Evolutionary conservation across 2,113 vertebrate genomes (phyloP).

Genomic region (Capreolus pygargus): DNA sequence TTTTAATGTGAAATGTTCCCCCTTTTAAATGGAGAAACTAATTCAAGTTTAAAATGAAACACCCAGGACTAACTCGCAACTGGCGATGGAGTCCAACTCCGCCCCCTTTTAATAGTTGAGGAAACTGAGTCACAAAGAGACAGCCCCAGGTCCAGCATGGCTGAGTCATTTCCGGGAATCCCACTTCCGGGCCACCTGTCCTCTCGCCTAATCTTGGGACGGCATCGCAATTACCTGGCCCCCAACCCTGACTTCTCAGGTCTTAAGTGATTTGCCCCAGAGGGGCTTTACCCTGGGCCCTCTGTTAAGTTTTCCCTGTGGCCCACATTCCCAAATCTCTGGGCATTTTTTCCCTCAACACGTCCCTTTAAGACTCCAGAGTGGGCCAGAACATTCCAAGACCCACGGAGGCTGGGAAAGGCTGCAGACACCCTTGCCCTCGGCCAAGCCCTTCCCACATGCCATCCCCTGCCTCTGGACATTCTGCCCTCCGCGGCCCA

Average conservation of each 20-base stretch:
- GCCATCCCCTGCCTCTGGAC: constrained; percentile 38
- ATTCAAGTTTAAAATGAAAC: neutral
- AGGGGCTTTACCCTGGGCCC: neutral
- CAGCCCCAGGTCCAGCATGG: neutral
- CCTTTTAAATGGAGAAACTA: neutral
- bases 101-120: neutral
- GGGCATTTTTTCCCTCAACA: neutral
- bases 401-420: neutral
- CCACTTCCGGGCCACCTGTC: rapidly evolving
- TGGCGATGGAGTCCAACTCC: neutral
- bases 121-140: neutral
- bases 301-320: neutral
- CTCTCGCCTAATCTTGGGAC: rapidly evolving
- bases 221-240: neutral
- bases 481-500: neutral
- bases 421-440: neutral
- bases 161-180: neutral
- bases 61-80: neutral
- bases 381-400: constrained; percentile 35
- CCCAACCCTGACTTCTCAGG: neutral
- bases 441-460: constrained; percentile 36
- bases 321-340: neutral
- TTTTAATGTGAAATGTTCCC: neutral
- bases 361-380: constrained; percentile 14
- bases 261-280: neutral